Evolutionary conservation across 2,113 vertebrate species (phyloP).

Genomic region (Garra rufa): DNA sequence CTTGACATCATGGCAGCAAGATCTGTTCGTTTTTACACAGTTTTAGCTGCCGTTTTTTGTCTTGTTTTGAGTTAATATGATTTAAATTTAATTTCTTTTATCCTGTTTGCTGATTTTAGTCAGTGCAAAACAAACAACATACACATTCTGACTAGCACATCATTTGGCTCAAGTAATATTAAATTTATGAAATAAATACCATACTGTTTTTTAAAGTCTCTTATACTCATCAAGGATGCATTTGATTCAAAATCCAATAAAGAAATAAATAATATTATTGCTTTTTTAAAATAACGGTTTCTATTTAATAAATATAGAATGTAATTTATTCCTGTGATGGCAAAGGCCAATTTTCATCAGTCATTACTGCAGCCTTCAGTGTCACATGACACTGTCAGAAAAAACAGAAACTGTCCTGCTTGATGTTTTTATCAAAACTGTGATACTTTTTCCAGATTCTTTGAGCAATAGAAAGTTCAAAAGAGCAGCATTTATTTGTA

Average conservation of each 20-base stretch:
- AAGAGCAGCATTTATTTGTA: neutral
- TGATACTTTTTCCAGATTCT: neutral
- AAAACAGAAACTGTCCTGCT: neutral
- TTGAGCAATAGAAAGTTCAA: neutral
- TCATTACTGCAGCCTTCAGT: neutral
- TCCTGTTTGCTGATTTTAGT: neutral
- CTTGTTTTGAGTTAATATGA: neutral
- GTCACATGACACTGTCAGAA: neutral
- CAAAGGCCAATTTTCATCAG: neutral
- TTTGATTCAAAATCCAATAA: neutral
- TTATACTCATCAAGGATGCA: neutral
- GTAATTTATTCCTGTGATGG: neutral
- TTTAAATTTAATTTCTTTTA: neutral
- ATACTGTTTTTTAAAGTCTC: no score
- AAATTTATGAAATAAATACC: neutral
- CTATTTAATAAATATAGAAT: neutral
- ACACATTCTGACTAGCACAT: neutral
- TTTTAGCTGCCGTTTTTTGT: neutral
- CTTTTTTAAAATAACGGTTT: neutral
- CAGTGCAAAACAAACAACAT: neutral
- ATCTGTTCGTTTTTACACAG: neutral
- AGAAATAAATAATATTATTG: neutral
- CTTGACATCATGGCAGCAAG: neutral
- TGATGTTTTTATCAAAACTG: neutral
- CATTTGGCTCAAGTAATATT: neutral